Evolutionary conservation across 2,113 vertebrate genomes (phyloP).

Genomic region (Athene cunicularia): DNA sequence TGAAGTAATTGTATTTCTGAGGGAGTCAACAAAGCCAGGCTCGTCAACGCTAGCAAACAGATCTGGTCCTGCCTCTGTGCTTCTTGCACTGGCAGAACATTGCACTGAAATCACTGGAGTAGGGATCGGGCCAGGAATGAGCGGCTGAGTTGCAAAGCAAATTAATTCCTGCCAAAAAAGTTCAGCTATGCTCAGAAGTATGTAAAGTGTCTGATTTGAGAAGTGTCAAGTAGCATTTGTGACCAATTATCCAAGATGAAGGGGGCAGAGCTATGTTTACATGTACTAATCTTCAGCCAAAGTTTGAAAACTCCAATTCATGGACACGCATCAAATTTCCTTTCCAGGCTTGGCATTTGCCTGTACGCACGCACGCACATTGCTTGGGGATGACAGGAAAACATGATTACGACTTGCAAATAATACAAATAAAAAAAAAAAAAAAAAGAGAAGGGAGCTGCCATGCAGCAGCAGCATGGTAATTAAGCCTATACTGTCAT

Average conservation of each 20-base stretch:
- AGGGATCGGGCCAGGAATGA: constrained; percentile 56
- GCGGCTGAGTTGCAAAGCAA: constrained; percentile 69
- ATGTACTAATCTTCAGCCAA: constrained; percentile 68
- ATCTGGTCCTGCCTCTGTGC: constrained; percentile 35
- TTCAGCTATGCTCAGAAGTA: constrained; percentile 78
- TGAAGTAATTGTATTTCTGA: neutral
- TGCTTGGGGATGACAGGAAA: constrained; percentile 46
- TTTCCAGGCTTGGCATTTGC: constrained; percentile 61
- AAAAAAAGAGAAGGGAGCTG: neutral
- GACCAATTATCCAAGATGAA: constrained; percentile 81
- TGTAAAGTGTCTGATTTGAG: constrained; percentile 76
- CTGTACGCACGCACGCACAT: constrained; percentile 41
- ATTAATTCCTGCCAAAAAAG: constrained; percentile 74
- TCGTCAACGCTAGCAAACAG: neutral
- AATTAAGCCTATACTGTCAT: neutral
- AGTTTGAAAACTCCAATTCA: constrained; percentile 64
- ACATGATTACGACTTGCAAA: constrained; percentile 26
- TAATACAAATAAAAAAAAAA: constrained; percentile 23
- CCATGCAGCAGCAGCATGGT: neutral
- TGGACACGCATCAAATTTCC: constrained; percentile 53
- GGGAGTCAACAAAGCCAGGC: neutral
- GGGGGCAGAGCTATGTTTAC: constrained; percentile 74
- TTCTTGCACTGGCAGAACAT: neutral
- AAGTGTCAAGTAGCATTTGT: constrained; percentile 83
- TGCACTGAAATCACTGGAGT: constrained; percentile 37